These are phyloP conservation scores for Ageneiosus marmoratus DNA, from an alignment of 2,113 vertebrate genomes.

Conservation along the genomic window DNA sequence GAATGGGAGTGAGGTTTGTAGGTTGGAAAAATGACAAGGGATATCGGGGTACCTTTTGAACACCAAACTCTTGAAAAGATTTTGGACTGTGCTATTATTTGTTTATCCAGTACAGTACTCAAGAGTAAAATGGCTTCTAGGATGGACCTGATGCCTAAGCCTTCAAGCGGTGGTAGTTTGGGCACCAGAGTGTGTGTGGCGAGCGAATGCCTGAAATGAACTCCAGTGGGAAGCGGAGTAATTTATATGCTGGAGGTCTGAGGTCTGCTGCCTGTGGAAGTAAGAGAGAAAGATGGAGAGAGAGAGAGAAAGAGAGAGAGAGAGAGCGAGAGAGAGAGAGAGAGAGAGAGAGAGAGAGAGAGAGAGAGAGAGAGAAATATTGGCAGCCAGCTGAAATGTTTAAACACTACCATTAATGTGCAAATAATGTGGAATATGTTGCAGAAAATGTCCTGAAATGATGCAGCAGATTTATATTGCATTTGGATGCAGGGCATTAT, in stretches of 20 bases:
- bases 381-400: slow-evolving; percentile 1
- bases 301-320: not conserved
- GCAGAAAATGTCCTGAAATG: slow-evolving; percentile 18
- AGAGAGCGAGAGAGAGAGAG: slow-evolving; percentile 43
- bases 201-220: slow-evolving; percentile 36
- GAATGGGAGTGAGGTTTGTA: not conserved
- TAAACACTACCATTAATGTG: slow-evolving; percentile 21
- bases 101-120: not conserved
- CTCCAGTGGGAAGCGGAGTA: slow-evolving; percentile 33
- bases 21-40: not conserved
- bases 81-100: not conserved
- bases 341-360: not conserved
- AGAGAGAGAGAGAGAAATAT: slow-evolving; percentile 12
- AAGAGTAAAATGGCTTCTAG: not conserved
- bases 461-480: not conserved
- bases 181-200: slow-evolving; percentile 19
- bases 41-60: not conserved
- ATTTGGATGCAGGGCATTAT: slow-evolving; percentile 17
- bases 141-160: not conserved
- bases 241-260: slow-evolving; percentile 41
- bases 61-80: not conserved
- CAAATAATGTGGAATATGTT: slow-evolving; percentile 16
- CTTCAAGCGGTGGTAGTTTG: not conserved
- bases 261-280: slow-evolving; percentile 36
- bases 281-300: not conserved